Base-by-base conservation (phyloP, 2,797 vertebrate genomes). In the Leptatherina wallacei region DNA sequence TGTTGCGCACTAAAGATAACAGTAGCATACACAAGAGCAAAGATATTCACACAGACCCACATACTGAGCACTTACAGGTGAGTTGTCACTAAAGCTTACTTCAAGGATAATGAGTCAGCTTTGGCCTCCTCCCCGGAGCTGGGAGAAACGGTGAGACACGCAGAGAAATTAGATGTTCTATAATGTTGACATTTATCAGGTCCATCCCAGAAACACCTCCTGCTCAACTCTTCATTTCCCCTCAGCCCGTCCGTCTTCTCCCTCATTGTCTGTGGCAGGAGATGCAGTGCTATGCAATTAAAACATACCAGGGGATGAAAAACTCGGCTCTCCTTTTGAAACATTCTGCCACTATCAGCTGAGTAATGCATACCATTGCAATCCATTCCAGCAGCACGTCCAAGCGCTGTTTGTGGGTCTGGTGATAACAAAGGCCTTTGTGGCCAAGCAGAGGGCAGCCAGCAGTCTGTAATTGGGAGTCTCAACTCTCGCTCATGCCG, bases 371-470 rank as follows among this genome's bases (percentile, higher is more conserved):
- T 72, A 84, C 89, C 75, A 67, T 81, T 75, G 84, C 87, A 85
- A 83, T 88, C 85, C 89, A 87, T 88, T 86, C 88, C 79, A 78
- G 82, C 85, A 80, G 89, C 82, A 67, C 75, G 77, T 84, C 66
- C 84, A 65, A 65, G 57, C 85, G 73, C 78, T 89, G 86, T 92
- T 93, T 94, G 87, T 92, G 91, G 78, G 75, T 77, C 81, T 78
- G 42, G 74, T 35, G 91, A 95, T 93, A 93, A 94, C 89, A 93
- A 93, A 91, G 86, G 88, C 88, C 88, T 93, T 89, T 93, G 89
- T 91, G 89, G 80, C 78, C 84, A 71, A 84, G 83, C 85, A 64
- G 75, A 90, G 85, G 83, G 77, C 89, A 88, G 87, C 82, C 88
- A 71, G 88, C 74, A 78, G 75, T 69, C 86, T 85, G 90, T 94